These are phyloP conservation scores for Drosophila sechellia DNA, from an alignment of 1,140 invertebrate genomes.

Conservation along the genomic window DNA sequence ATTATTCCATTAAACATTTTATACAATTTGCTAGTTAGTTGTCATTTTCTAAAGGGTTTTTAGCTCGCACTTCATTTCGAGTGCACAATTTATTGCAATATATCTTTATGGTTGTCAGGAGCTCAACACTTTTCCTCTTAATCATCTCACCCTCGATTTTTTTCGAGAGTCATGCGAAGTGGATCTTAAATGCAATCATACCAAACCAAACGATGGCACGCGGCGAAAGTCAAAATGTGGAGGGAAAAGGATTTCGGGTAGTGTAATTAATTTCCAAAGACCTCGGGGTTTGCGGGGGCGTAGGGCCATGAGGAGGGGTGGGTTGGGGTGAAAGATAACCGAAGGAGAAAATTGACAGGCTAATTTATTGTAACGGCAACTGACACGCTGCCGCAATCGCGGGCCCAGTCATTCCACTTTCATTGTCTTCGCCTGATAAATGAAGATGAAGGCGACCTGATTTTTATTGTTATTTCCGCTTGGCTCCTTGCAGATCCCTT, in stretches of 20 bases:
- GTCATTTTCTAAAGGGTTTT: too few relatives aligned
- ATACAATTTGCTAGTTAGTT: too few relatives aligned
- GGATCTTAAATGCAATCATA: constrained; percentile 28
- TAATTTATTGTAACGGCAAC: constrained; percentile 81
- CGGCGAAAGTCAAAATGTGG: constrained; percentile 47
- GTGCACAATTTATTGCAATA: background rate
- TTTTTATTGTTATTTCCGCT: constrained; percentile 56
- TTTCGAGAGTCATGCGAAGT: constrained; percentile 8
- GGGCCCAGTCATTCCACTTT: constrained; percentile 51
- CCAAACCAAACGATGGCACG: constrained; percentile 38
- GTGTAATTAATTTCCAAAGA: constrained; percentile 48
- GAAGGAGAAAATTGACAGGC: constrained; percentile 63
- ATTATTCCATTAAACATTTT: too few relatives aligned
- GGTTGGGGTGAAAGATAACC: constrained; percentile 26
- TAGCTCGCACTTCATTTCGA: too few relatives aligned
- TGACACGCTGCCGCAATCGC: constrained; percentile 53
- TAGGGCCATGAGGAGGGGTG: background rate
- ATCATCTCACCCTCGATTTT: constrained; percentile 5
- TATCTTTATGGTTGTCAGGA: constrained; percentile 1
- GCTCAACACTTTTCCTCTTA: constrained; percentile 40
- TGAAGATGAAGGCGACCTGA: constrained; percentile 68
- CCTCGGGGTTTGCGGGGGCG: constrained; percentile 1
- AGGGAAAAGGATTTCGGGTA: constrained; percentile 39
- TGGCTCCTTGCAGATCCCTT: constrained; percentile 18
- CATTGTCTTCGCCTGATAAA: constrained; percentile 67